Evolutionary conservation across 2,113 vertebrate genomes (phyloP).

Genomic region (Corythaixoides concolor): DNA sequence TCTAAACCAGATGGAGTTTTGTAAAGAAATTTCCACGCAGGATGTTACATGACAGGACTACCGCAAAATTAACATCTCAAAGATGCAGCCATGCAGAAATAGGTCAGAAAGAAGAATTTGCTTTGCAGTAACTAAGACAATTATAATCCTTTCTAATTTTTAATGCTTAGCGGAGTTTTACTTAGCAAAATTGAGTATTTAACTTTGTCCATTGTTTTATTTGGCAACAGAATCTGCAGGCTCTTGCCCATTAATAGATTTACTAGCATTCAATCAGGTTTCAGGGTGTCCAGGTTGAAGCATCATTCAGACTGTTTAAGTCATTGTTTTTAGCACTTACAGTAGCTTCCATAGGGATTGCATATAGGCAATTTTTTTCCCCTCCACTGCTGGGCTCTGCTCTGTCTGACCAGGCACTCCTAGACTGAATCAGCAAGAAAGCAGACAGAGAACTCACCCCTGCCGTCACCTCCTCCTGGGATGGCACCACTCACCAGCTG

Average conservation of each 20-base stretch:
- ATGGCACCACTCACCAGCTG: neutral
- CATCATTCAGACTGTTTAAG: neutral
- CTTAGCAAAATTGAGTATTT: neutral
- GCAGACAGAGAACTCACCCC: neutral
- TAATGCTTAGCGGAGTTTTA: neutral
- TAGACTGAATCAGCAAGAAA: neutral
- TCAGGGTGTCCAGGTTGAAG: neutral
- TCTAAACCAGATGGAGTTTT: neutral
- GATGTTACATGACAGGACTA: neutral
- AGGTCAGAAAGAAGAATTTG: neutral
- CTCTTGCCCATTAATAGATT: neutral
- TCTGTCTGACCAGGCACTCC: neutral
- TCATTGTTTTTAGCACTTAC: neutral
- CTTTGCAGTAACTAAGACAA: neutral
- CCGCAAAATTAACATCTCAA: neutral
- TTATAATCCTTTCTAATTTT: neutral
- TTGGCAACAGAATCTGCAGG: neutral
- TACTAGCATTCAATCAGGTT: neutral
- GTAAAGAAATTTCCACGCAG: neutral
- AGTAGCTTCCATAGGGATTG: neutral
- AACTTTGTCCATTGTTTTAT: neutral
- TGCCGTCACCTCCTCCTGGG: rapidly evolving
- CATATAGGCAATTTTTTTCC: neutral
- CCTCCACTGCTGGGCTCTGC: neutral
- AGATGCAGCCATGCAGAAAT: neutral